Evolutionary conservation across 2,888 invertebrate species (phyloP).

Genomic region (Agapostemon virescens): DNA sequence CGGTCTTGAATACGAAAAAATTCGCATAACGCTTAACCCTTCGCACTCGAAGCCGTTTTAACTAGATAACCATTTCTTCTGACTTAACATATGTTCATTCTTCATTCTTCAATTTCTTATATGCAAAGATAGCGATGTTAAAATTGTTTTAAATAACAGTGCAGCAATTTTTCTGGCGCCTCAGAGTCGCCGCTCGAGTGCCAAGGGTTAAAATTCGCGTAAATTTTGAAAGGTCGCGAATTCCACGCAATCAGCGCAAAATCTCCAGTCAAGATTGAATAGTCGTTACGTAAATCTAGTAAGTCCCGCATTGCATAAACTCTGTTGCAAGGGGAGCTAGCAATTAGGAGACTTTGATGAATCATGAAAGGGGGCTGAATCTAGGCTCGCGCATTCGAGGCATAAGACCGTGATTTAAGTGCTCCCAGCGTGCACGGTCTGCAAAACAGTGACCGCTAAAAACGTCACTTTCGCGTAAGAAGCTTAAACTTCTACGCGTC

Average conservation of each 20-base stretch:
- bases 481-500: slow-evolving; percentile 1
- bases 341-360: neutral
- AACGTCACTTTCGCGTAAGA: neutral
- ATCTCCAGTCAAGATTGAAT: slow-evolving; percentile 5
- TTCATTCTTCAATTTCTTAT: too few relatives aligned
- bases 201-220: neutral
- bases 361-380: neutral
- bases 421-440: neutral
- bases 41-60: too few relatives aligned
- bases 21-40: too few relatives aligned
- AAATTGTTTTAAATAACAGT: too few relatives aligned
- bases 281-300: neutral
- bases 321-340: neutral
- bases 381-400: slow-evolving; percentile 1
- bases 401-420: neutral
- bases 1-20: too few relatives aligned
- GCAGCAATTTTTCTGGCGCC: too few relatives aligned
- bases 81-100: too few relatives aligned
- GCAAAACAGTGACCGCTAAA: neutral
- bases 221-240: neutral
- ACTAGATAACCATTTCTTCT: too few relatives aligned
- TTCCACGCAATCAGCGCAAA: neutral
- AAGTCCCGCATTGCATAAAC: neutral
- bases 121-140: too few relatives aligned
- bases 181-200: too few relatives aligned